Percentiles rank a stretch among this genome's conserved stretches.
Conservation (phyloP, 2,888 invertebrate genomes). For the Rhorus exstirpatorius region DNA sequence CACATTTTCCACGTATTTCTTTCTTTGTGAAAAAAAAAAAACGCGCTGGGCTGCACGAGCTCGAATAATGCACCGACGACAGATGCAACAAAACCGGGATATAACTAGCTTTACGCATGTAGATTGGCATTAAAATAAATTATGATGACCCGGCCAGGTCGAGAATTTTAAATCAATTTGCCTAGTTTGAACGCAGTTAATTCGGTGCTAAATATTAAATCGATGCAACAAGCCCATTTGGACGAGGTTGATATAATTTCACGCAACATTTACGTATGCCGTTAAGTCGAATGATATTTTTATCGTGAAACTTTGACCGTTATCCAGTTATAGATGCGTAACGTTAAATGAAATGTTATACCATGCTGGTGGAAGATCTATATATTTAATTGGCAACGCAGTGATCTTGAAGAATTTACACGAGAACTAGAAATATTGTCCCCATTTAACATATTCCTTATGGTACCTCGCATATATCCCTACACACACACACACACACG, state of each 20-base stretch:
- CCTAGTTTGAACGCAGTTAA: background rate
- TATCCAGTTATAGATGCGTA: background rate
- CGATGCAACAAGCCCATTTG: background rate
- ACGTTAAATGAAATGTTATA: slow-evolving; percentile 30
- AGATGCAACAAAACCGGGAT: too few relatives aligned
- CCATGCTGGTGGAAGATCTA: slow-evolving; percentile 12
- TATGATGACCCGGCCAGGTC: too few relatives aligned
- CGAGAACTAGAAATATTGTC: slow-evolving; percentile 19
- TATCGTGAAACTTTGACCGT: background rate
- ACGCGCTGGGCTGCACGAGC: too few relatives aligned
- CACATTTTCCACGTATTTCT: too few relatives aligned
- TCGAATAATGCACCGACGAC: too few relatives aligned
- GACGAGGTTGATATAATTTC: background rate
- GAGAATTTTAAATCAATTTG: background rate
- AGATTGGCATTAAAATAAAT: too few relatives aligned
- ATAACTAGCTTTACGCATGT: too few relatives aligned
- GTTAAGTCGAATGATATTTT: background rate
- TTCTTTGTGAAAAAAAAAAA: too few relatives aligned
- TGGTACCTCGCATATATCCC: background rate
- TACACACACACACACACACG: background rate
- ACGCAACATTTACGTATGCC: background rate
- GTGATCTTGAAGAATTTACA: slow-evolving; percentile 24
- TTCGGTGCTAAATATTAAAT: background rate
- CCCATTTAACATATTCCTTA: slow-evolving; percentile 26
- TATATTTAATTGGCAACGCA: slow-evolving; percentile 32